phyloP scores from a whole-genome alignment of 2,113 vertebrate genomes.

The Perccottus glenii region DNA sequence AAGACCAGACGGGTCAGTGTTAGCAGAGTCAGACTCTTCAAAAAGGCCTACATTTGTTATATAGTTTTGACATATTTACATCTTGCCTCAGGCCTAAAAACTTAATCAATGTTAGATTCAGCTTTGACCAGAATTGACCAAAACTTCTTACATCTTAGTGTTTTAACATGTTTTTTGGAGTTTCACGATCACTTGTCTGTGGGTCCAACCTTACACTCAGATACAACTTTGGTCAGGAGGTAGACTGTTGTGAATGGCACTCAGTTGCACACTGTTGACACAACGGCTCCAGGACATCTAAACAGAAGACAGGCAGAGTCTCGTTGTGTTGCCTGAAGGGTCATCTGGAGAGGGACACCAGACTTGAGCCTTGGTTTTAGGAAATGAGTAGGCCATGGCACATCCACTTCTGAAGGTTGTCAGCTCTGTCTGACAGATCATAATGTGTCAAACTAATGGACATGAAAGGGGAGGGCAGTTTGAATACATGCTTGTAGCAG shows the following conservation, averaged over 20 bases:
- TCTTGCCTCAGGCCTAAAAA: too few species aligned
- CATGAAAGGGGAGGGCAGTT: constrained; percentile 4
- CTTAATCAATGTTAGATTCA: too few species aligned
- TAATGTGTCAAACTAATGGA: background rate
- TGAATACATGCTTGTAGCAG: background rate
- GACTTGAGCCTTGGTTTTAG: constrained; percentile 10
- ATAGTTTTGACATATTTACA: too few species aligned
- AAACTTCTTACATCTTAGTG: too few species aligned
- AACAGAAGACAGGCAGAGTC: constrained; percentile 44
- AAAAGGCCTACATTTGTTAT: too few species aligned
- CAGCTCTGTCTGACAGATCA: constrained; percentile 2
- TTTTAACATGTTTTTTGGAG: background rate
- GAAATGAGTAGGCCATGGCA: background rate
- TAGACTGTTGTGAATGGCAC: constrained; percentile 41
- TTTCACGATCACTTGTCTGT: background rate
- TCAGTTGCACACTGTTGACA: constrained; percentile 49
- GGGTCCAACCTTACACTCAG: constrained; percentile 48
- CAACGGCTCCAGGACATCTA: constrained; percentile 57
- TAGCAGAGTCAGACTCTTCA: too few species aligned
- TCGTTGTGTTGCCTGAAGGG: constrained; percentile 21
- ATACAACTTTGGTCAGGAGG: constrained; percentile 29
- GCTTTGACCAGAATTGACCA: too few species aligned
- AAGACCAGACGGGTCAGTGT: too few species aligned
- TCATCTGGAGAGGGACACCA: background rate
- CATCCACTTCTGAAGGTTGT: constrained; percentile 9